A percentile compares a stretch with the other conserved stretches of the same genome.
Conservation (phyloP, 2,888 invertebrate genomes). For the Chrysolina americana region DNA sequence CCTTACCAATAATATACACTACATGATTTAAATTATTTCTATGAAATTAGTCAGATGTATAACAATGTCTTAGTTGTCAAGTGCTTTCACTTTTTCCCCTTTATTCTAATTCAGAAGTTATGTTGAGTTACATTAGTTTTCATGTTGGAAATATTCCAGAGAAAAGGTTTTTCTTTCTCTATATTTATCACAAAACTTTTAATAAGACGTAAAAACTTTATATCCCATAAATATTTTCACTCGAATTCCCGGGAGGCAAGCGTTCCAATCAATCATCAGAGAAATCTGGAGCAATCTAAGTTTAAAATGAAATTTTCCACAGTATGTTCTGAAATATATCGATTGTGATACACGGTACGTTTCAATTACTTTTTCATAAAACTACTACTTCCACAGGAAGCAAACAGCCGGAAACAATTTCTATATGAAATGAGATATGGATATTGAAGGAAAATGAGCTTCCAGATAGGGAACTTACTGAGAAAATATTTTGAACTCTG, state of each 20-base stretch:
- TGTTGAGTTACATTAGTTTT: conserved; percentile 20
- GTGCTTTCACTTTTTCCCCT: not conserved
- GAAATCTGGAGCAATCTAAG: conserved; percentile 52
- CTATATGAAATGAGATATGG: conserved; percentile 1
- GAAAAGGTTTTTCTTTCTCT: conserved; percentile 5
- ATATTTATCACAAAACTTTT: conserved; percentile 50
- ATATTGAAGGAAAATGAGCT: conserved; percentile 5
- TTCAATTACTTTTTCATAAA: conserved; percentile 42
- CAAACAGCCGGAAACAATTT: conserved; percentile 2
- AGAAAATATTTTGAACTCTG: not conserved
- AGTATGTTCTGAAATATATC: conserved; percentile 37
- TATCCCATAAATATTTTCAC: conserved; percentile 52
- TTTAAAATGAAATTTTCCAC: conserved; percentile 51
- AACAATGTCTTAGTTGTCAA: not conserved
- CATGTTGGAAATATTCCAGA: conserved; percentile 21
- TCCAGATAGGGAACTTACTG: not conserved
- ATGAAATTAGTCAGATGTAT: too few relatives aligned
- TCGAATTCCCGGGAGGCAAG: conserved; percentile 38
- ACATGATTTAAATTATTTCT: too few relatives aligned
- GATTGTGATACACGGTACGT: conserved; percentile 27
- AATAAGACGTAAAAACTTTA: conserved; percentile 53
- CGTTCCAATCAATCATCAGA: conserved; percentile 50
- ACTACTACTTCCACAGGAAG: conserved; percentile 5
- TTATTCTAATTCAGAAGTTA: not conserved
- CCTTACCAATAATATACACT: too few relatives aligned